These are phyloP conservation scores for Brachionus plicatilis DNA, from an alignment of 1,140 invertebrate genomes.

Conservation along the genomic window DNA sequence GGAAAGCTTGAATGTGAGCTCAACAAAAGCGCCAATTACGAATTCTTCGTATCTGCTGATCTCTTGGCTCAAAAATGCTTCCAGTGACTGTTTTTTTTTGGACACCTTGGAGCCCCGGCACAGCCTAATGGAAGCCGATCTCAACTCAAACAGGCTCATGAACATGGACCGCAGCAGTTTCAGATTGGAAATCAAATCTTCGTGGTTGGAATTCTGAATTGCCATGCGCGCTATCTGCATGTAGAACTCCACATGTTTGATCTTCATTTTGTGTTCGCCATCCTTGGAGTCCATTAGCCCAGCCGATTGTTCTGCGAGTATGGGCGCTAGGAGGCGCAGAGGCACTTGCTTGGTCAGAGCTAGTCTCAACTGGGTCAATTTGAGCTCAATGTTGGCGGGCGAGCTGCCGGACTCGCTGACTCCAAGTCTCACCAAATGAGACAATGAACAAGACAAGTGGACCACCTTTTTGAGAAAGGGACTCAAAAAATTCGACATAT, in stretches of 20 bases:
- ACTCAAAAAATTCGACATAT: constrained; percentile 71
- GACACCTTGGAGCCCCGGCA: neutral
- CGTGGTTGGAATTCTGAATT: neutral
- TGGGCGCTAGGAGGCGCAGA: constrained; percentile 57
- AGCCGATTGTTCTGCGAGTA: constrained; percentile 39
- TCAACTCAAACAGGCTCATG: constrained; percentile 1
- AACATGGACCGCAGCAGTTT: constrained; percentile 12
- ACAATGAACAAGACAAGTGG: constrained; percentile 57
- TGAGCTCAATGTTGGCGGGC: neutral
- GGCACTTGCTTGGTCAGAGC: constrained; percentile 44
- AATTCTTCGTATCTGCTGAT: constrained; percentile 61
- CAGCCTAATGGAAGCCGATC: neutral
- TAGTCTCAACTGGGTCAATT: constrained; percentile 41
- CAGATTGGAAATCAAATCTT: constrained; percentile 14
- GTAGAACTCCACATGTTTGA: constrained; percentile 14
- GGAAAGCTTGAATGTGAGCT: constrained; percentile 76
- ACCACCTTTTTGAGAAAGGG: constrained; percentile 68
- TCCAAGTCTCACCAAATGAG: neutral
- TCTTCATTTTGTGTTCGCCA: neutral
- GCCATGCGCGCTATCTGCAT: constrained; percentile 17
- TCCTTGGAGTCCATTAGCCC: neutral
- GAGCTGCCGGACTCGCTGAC: neutral
- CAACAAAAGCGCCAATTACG: constrained; percentile 68
- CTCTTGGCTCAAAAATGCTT: constrained; percentile 1
- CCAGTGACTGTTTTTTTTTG: neutral